Base-by-base conservation (phyloP, 1,140 invertebrate species). In the Scaptodrosophila lebanonensis region DNA sequence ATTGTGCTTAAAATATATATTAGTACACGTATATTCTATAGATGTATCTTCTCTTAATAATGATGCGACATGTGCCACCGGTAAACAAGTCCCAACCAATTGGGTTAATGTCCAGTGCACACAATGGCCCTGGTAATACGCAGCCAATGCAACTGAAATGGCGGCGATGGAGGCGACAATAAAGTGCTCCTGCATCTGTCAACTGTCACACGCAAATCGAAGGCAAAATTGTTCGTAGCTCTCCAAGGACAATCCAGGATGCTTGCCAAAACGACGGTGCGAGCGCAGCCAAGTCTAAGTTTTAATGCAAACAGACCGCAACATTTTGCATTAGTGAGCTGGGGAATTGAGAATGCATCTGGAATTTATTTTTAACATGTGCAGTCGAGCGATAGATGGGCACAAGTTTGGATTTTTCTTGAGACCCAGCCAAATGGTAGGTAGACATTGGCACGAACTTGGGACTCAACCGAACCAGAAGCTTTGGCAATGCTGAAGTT, bases 231-330 rank as follows among this genome's bases (percentile, higher is more conserved):
- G 39, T 63, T 25, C 32, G 27, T 36, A 20, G 39, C 9, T 36
- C 20, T 16, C 67, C 57, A 72, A 76, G 67, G 58, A 79, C 59
- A 54, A 49, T 22, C 20, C 59, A 65, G 64, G 50, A 60, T 57
- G 38, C 52, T 32, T 77, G 73, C 73, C 73, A 79, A 77, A 61
- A 65, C 3, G 8, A 25, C 3, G 8, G 30, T 27, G 16, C 44
- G 35, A 48, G 44, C 16, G 29, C 25, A 50, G 42, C 42, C 42
- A 56, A 35, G n/a, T n/a, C n/a, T n/a, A n/a, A n/a, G n/a, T 44
- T 69, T 51, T 50, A 50, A 50, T 82, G 73, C 51, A 79, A 79
- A 82, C 60, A 79, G 73, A 79, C 73, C 73, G 75, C 75, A 79
- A 79, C 75, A 62, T 69, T 82, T 79, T 75, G 56, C 75, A 73